Percentiles rank a stretch among this genome's conserved stretches.
Evolutionary conservation across 1,140 invertebrate genomes (phyloP).

Genomic region (Nephila pilipes): DNA sequence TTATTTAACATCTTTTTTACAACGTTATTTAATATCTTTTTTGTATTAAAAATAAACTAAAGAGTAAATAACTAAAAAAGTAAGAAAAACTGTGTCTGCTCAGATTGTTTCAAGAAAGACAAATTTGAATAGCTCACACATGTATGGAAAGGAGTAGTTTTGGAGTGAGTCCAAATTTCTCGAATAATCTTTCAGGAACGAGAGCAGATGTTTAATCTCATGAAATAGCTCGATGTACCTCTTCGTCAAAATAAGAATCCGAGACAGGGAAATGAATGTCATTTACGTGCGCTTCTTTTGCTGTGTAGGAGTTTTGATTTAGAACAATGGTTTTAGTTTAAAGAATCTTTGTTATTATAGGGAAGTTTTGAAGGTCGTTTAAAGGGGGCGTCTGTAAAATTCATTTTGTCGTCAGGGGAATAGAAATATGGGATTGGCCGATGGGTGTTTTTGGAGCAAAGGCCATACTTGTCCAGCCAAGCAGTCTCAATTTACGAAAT

Average conservation of each 20-base stretch:
- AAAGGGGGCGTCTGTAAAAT: no score
- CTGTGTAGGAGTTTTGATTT: background rate
- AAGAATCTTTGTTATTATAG: no score
- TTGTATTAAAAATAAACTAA: background rate
- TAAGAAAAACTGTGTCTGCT: background rate
- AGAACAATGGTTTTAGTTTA: no score
- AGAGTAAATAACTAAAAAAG: background rate
- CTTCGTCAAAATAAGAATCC: background rate
- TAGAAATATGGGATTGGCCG: no score
- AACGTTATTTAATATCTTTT: no score
- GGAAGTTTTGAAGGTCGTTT: no score
- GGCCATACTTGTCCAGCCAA: no score
- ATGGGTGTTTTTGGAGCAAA: no score
- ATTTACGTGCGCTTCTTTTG: background rate
- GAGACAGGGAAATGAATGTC: background rate
- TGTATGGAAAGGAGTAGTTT: background rate
- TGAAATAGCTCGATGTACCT: background rate
- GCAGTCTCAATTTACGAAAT: no score
- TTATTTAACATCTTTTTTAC: no score
- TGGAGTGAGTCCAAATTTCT: background rate
- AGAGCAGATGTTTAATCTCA: slow-evolving; percentile 17
- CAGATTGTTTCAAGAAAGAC: background rate
- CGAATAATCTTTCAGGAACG: background rate
- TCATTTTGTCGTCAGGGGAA: no score
- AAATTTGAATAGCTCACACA: background rate